phyloP scores from a whole-genome alignment of 2,888 invertebrate species.

The Ophion costatus region DNA sequence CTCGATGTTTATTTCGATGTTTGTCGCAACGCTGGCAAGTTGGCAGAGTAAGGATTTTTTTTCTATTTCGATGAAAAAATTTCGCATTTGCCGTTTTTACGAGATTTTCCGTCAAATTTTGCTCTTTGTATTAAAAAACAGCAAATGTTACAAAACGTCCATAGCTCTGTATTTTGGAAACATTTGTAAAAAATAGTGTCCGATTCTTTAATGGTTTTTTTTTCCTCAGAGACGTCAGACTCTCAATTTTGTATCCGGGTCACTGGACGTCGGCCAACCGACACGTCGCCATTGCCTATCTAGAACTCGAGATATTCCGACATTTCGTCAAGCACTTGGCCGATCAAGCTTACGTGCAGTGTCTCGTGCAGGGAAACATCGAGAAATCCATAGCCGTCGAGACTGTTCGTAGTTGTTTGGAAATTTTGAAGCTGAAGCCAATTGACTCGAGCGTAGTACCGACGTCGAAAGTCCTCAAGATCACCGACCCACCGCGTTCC shows the following conservation, averaged over 20 bases:
- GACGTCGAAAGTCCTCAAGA: too few relatives aligned
- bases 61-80: too few relatives aligned
- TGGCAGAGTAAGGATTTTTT: too few relatives aligned
- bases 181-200: too few relatives aligned
- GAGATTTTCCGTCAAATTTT: too few relatives aligned
- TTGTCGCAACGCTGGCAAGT: too few relatives aligned
- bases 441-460: conserved; percentile 84
- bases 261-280: conserved; percentile 89
- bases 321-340: conserved; percentile 86
- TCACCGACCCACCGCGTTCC: too few relatives aligned
- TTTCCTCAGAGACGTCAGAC: conserved; percentile 87
- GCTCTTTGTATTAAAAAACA: too few relatives aligned
- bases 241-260: conserved; percentile 87
- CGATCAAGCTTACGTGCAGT: conserved; percentile 88
- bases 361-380: conserved; percentile 93
- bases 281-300: conserved; percentile 84
- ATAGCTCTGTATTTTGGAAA: too few relatives aligned
- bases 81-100: too few relatives aligned
- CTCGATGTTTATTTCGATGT: not conserved
- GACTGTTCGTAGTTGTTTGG: conserved; percentile 86
- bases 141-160: too few relatives aligned
- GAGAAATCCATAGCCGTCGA: conserved; percentile 86
- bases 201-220: conserved; percentile 51
- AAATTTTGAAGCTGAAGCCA: conserved; percentile 85
- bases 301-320: conserved; percentile 87